Evolutionary conservation across 2,113 vertebrate species (phyloP).

Genomic region (Diadophis punctatus): DNA sequence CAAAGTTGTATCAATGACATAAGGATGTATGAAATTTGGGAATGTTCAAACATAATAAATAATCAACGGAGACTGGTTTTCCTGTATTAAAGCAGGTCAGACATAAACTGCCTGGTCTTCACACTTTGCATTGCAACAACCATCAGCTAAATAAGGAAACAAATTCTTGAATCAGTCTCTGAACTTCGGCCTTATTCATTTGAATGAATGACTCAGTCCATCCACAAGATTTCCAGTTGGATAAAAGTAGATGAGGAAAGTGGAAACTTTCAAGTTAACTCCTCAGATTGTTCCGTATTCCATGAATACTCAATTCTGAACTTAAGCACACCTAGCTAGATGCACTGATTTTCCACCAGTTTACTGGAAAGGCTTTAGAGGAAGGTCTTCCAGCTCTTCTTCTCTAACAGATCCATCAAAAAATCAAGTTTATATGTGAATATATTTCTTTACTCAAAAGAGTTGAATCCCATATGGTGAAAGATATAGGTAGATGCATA

Average conservation of each 20-base stretch:
- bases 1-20: neutral
- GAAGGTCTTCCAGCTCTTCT: neutral
- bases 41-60: neutral
- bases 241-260: neutral
- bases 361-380: neutral
- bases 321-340: neutral
- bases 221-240: neutral
- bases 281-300: neutral
- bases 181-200: neutral
- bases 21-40: neutral
- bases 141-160: neutral
- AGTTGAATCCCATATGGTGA: neutral
- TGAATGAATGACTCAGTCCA: neutral
- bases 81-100: neutral
- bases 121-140: neutral
- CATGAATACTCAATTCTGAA: neutral
- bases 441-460: neutral
- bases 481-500: neutral
- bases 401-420: neutral
- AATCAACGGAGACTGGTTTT: neutral
- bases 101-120: neutral
- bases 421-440: neutral
- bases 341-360: neutral
- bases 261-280: neutral
- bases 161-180: neutral